Evolutionary conservation across 1,140 invertebrate species (phyloP).

Genomic region (Leptopilina boulardi): DNA sequence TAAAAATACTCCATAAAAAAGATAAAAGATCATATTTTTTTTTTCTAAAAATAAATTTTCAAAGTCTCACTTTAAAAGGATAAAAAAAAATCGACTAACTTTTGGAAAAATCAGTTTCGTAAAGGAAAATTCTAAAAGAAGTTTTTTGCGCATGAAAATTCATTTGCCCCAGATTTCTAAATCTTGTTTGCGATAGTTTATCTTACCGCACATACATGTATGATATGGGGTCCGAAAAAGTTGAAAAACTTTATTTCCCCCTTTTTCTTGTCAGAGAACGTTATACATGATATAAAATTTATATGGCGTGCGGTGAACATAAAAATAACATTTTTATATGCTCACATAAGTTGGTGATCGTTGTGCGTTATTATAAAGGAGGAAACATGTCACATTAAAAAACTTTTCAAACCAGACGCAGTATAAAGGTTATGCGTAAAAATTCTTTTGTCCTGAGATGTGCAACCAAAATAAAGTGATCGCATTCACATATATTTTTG

Average conservation of each 20-base stretch:
- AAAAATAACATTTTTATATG: slow-evolving; percentile 27
- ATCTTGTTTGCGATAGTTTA: slow-evolving; percentile 17
- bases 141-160: slow-evolving; percentile 10
- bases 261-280: neutral
- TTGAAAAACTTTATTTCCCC: slow-evolving; percentile 9
- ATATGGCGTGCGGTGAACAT: slow-evolving; percentile 19
- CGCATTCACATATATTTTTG: neutral
- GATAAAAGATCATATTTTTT: neutral
- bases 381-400: slow-evolving; percentile 1
- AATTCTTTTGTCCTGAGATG: neutral
- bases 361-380: slow-evolving; percentile 8
- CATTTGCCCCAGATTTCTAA: neutral
- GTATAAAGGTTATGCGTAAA: neutral
- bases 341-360: slow-evolving; percentile 3
- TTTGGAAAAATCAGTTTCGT: neutral
- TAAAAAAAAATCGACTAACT: neutral
- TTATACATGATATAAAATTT: neutral
- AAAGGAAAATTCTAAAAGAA: neutral
- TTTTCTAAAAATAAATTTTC: neutral
- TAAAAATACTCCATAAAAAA: too few species aligned
- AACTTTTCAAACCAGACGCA: slow-evolving; percentile 5
- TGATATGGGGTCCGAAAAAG: neutral
- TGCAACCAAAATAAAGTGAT: neutral
- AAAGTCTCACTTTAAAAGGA: neutral
- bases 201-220: neutral